Base-by-base conservation (phyloP, 1,140 invertebrate genomes). In the Bombus balteatus region DNA sequence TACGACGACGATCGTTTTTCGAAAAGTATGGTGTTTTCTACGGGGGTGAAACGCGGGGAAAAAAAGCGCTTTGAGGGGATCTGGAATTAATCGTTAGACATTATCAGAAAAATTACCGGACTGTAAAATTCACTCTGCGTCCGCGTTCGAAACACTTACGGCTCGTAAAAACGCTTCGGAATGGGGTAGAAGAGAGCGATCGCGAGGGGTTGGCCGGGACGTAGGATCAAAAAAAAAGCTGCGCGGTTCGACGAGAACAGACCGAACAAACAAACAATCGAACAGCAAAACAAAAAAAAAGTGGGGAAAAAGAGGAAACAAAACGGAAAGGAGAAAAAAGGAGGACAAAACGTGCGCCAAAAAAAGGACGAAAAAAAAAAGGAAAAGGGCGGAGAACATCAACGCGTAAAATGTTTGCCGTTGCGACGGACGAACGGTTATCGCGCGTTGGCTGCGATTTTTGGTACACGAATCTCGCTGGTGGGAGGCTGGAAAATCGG, bases 391-490 rank as follows among this genome's bases (percentile, higher is more conserved):
- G 72, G 81, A 83, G 85, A 88, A 78, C 88, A 88, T 90, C 89
- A 83, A 80, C 89, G 87, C 89, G 85, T 90, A 90, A 90, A 91
- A 91, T 90, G 89, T 91, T 91, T 88, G 88, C 79, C 87, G 89
- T 78, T 85, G 89, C 89, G 87, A 90, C 83, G 89, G 81, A 91
- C 78, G 79, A 90, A 91, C 81, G 90, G 90, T 91, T 90, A 91
- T 91, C 84, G 87, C 83, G 84, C 57, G 83, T 65, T 88, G 82
- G 75, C 83, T 83, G 78, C 87, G 90, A 93, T 93, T 93, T 93
- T 93, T 90, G 91, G 91, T 89, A 89, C 90, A 88, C 84, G 75
- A 53, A 75, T 87, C 71, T 59, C 41, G 70, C 70, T 53, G 88
- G 86, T 71, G 87, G 83, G 76, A 57, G 87, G 71, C 85, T 81